Evolutionary conservation across 2,797 vertebrate genomes (phyloP).

Genomic region (Sebastes steindachneri): DNA sequence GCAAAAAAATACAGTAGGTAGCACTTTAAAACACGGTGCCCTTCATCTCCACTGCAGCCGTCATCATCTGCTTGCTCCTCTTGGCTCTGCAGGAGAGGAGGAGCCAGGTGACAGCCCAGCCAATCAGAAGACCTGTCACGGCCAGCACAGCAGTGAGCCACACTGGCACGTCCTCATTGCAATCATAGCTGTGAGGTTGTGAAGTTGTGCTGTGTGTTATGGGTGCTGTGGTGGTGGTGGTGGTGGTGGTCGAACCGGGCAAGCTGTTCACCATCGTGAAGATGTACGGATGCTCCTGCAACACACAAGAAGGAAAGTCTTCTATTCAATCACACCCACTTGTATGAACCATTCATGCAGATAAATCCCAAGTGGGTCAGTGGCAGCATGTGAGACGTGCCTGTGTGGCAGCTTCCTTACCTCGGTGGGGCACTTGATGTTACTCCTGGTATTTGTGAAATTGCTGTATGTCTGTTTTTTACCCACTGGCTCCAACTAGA

Average conservation of each 20-base stretch:
- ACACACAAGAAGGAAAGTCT: slow-evolving; percentile 16
- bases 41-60: slow-evolving; percentile 32
- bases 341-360: background rate
- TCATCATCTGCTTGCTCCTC: background rate
- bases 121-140: slow-evolving; percentile 74
- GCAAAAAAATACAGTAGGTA: background rate
- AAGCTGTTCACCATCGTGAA: slow-evolving; percentile 87
- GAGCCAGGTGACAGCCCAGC: slow-evolving; percentile 73
- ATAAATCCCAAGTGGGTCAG: slow-evolving; percentile 4
- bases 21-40: slow-evolving; percentile 63
- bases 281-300: slow-evolving; percentile 90
- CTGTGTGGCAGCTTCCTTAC: slow-evolving; percentile 57
- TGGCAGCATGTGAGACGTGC: background rate
- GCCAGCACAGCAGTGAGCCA: slow-evolving; percentile 85
- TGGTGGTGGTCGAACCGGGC: background rate
- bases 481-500: slow-evolving; percentile 91
- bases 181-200: slow-evolving; percentile 6
- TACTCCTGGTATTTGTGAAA: slow-evolving; percentile 85
- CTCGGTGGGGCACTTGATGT: slow-evolving; percentile 89
- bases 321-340: background rate
- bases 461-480: slow-evolving; percentile 89
- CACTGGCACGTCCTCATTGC: slow-evolving; percentile 56
- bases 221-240: background rate
- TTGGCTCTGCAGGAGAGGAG: slow-evolving; percentile 68
- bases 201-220: background rate